These are phyloP conservation scores for Neoseiulus cucumeris DNA, from an alignment of 1,140 invertebrate species.

Conservation along the genomic window DNA sequence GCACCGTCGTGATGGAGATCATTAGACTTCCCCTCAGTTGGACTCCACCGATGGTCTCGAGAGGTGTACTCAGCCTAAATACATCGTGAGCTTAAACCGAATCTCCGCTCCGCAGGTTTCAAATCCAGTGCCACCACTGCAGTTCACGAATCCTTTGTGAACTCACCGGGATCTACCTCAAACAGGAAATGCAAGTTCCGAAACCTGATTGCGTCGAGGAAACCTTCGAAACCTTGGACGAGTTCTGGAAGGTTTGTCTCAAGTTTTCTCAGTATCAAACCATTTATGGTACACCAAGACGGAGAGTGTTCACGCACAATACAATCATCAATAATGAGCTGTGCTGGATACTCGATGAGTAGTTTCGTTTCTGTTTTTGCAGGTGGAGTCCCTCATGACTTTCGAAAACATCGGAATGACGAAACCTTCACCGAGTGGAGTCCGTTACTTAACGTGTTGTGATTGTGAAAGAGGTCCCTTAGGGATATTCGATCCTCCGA, in stretches of 20 bases:
- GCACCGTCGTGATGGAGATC: too few relatives aligned
- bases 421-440: not conserved
- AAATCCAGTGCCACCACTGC: not conserved
- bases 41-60: too few relatives aligned
- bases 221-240: not conserved
- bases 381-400: not conserved
- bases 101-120: not conserved
- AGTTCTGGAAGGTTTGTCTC: not conserved
- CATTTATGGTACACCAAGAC: too few relatives aligned
- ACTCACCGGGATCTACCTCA: not conserved
- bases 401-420: constrained; percentile 9
- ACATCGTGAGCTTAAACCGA: too few relatives aligned
- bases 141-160: constrained; percentile 2
- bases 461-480: not conserved
- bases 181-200: constrained; percentile 5
- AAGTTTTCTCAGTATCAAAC: too few relatives aligned
- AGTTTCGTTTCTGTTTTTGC: not conserved
- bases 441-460: constrained; percentile 1
- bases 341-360: too few relatives aligned
- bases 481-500: not conserved
- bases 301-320: too few relatives aligned
- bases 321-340: too few relatives aligned
- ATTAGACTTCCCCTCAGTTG: too few relatives aligned
- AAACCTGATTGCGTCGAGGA: not conserved
- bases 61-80: too few relatives aligned